Evolutionary conservation across 1,140 invertebrate species (phyloP).

Genomic region (Ceratina japonica): DNA sequence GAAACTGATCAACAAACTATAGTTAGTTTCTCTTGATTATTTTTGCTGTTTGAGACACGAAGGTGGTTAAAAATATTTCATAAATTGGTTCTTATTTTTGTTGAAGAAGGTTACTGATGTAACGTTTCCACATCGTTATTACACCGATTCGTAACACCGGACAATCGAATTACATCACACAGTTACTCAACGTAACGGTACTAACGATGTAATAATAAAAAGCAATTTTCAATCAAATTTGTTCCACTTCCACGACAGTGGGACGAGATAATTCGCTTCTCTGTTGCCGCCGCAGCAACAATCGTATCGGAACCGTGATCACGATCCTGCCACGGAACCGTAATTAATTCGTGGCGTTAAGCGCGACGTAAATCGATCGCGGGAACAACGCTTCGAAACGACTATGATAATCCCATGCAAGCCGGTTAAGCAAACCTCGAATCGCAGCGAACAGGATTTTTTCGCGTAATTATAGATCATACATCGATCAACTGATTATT

Average conservation of each 20-base stretch:
- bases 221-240: slow-evolving; percentile 15
- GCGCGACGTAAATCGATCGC: not conserved
- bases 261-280: not conserved
- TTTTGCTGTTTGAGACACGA: too few species aligned
- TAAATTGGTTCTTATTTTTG: too few species aligned
- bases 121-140: not conserved
- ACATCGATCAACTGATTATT: too few species aligned
- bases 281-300: not conserved
- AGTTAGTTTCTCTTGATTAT: too few species aligned
- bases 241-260: too few species aligned
- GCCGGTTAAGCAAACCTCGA: not conserved
- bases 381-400: not conserved
- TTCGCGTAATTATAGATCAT: not conserved
- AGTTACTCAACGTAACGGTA: not conserved
- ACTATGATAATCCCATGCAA: not conserved
- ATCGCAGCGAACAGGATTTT: not conserved
- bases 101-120: not conserved
- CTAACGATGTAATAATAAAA: not conserved
- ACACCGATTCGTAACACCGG: not conserved
- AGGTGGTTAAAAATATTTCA: too few species aligned
- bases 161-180: not conserved
- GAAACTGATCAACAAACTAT: too few species aligned
- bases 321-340: slow-evolving; percentile 13
- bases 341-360: slow-evolving; percentile 25
- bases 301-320: slow-evolving; percentile 14